Percentiles rank a stretch among this genome's conserved stretches.
Conservation (phyloP, 1,140 invertebrate species). For the Trichonephila clavata region DNA sequence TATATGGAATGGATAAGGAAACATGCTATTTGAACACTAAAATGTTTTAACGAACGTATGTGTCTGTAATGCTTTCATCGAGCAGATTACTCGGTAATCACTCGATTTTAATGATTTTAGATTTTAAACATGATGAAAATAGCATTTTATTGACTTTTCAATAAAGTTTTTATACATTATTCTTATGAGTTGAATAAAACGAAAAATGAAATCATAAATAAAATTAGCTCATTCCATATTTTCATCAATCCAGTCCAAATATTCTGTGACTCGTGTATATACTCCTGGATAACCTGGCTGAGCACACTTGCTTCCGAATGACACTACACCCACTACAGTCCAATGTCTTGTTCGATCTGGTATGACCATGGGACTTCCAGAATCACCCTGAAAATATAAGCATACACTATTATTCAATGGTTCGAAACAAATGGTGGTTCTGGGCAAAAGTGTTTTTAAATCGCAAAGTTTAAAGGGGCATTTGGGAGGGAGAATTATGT, state of each 20-base stretch:
- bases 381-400: constrained; percentile 84
- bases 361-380: constrained; percentile 85
- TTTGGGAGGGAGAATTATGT: no score
- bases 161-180: neutral
- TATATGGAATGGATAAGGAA: constrained; percentile 80
- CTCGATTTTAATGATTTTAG: neutral
- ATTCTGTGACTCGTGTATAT: constrained; percentile 79
- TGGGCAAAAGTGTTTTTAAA: no score
- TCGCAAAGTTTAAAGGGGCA: no score
- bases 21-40: constrained; percentile 18
- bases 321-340: constrained; percentile 79
- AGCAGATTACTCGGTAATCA: neutral
- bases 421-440: no score
- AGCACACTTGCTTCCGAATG: constrained; percentile 85
- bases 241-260: constrained; percentile 74
- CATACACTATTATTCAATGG: neutral
- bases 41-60: neutral
- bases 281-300: constrained; percentile 84
- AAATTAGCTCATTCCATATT: constrained; percentile 63
- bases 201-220: constrained; percentile 17
- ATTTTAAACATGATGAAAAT: neutral
- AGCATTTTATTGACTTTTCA: neutral
- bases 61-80: neutral
- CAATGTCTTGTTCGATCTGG: constrained; percentile 77
- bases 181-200: constrained; percentile 3